Evolutionary conservation across 2,113 vertebrate species (phyloP).

Genomic region (Xenus cinereus): DNA sequence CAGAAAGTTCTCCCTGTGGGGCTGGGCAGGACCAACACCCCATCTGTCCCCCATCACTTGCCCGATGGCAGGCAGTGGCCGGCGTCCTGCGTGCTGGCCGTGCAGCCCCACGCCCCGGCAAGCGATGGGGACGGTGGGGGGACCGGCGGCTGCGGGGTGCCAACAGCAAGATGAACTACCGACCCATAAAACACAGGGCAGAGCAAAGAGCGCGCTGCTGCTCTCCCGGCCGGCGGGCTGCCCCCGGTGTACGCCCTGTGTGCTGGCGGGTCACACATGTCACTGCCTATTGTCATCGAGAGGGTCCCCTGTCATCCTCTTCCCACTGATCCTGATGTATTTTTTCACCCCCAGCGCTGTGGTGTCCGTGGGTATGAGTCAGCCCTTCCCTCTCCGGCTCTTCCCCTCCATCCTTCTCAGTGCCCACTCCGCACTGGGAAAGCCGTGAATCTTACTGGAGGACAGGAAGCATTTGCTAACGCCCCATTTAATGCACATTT

Average conservation of each 20-base stretch:
- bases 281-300: background rate
- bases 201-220: fast-evolving
- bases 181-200: background rate
- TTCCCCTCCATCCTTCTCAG: background rate
- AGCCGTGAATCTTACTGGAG: background rate
- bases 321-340: background rate
- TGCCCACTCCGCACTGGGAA: fast-evolving
- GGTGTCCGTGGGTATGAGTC: background rate
- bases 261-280: background rate
- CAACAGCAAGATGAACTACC: background rate
- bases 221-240: fast-evolving
- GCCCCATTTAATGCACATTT: slow-evolving; percentile 13
- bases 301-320: background rate
- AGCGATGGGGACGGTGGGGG: background rate
- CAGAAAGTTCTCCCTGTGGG: fast-evolving
- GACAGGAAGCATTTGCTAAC: slow-evolving; percentile 6
- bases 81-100: fast-evolving
- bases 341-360: background rate
- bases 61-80: background rate
- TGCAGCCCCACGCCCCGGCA: fast-evolving
- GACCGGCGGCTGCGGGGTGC: background rate
- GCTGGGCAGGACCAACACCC: background rate
- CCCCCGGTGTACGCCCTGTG: fast-evolving
- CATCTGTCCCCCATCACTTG: no score
- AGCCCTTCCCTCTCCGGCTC: fast-evolving